Conservation (phyloP, 1,140 invertebrate genomes). For the Meteorus sp. region DNA sequence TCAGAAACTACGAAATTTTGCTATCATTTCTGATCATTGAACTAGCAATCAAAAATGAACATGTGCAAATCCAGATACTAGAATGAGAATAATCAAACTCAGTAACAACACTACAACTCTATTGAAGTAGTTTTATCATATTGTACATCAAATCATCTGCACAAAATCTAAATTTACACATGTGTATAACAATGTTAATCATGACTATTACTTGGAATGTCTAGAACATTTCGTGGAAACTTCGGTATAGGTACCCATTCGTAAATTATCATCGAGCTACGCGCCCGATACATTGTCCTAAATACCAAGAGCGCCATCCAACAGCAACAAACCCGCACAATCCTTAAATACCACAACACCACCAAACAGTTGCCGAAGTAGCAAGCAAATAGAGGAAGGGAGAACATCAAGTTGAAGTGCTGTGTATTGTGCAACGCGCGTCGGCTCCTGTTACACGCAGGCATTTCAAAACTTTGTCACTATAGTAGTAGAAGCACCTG, state of each 20-base stretch:
- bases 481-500: not conserved
- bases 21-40: too few species aligned
- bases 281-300: not conserved
- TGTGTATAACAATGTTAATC: too few species aligned
- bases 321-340: not conserved
- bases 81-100: too few species aligned
- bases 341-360: not conserved
- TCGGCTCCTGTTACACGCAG: slow-evolving; percentile 1
- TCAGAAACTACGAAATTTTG: too few species aligned
- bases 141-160: too few species aligned
- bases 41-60: too few species aligned
- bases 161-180: too few species aligned
- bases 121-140: too few species aligned
- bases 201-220: too few species aligned
- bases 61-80: too few species aligned
- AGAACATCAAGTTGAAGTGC: not conserved
- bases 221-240: not conserved
- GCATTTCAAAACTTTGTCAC: slow-evolving; percentile 10
- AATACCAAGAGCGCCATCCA: not conserved
- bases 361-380: not conserved
- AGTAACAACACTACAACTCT: too few species aligned
- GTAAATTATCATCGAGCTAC: not conserved
- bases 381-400: not conserved
- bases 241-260: not conserved
- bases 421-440: not conserved